Conservation (phyloP, 2,113 vertebrate genomes). For the Dipodomys merriami region DNA sequence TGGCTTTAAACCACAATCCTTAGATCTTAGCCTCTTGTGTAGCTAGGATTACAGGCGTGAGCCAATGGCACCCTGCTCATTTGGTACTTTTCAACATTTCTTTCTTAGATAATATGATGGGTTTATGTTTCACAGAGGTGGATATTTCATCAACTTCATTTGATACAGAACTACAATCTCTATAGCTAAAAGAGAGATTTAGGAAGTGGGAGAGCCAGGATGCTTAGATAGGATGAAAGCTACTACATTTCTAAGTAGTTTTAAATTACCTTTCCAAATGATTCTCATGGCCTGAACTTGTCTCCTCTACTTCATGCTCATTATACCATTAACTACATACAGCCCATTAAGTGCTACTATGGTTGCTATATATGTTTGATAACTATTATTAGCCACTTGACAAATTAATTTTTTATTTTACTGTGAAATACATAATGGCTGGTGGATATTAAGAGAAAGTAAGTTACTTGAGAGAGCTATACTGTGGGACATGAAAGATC, state of each 20-base stretch:
- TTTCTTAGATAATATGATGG: slow-evolving; percentile 36
- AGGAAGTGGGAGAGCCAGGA: not conserved
- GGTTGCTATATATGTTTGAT: not conserved
- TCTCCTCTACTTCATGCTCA: not conserved
- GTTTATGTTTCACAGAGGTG: not conserved
- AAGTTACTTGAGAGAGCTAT: not conserved
- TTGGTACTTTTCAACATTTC: slow-evolving; percentile 44
- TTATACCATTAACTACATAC: not conserved
- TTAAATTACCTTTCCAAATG: not conserved
- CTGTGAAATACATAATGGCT: slow-evolving; percentile 42
- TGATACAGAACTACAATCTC: slow-evolving; percentile 18
- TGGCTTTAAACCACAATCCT: too few relatives aligned
- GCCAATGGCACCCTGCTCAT: too few relatives aligned
- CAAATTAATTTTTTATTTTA: slow-evolving; percentile 55
- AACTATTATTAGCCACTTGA: not conserved
- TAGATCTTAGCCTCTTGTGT: too few relatives aligned
- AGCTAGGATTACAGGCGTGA: too few relatives aligned
- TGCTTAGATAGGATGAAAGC: not conserved
- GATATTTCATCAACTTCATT: not conserved
- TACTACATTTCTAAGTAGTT: not conserved
- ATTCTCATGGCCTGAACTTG: not conserved
- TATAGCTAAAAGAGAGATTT: not conserved
- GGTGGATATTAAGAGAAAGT: not conserved
- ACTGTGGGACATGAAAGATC: not conserved
- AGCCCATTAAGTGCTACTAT: slow-evolving; percentile 20